Percentiles rank a stretch among this genome's conserved stretches.
These are phyloP conservation scores for Coelopa frigida DNA, from an alignment of 1,140 invertebrate species.

Conservation along the genomic window DNA sequence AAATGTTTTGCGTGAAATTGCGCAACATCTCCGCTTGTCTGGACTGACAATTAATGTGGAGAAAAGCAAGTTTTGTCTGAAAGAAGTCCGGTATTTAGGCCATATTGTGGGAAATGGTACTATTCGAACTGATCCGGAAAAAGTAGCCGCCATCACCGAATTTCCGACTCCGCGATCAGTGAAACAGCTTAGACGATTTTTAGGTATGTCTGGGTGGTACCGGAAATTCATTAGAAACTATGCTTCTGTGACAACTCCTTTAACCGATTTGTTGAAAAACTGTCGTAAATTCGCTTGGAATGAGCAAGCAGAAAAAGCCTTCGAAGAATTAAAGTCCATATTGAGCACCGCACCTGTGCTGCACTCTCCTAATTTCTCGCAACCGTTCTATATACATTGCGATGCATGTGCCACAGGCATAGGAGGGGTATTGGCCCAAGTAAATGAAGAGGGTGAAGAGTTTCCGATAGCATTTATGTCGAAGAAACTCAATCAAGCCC, in stretches of 20 bases:
- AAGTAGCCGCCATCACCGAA: constrained; percentile 17
- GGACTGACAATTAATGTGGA: constrained; percentile 19
- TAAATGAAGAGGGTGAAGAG: no score
- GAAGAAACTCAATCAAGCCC: no score
- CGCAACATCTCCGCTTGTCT: constrained; percentile 6
- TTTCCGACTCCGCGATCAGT: constrained; percentile 11
- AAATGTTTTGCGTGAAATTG: background rate
- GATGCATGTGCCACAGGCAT: no score
- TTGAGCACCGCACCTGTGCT: no score
- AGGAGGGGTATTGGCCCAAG: no score
- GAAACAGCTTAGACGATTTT: constrained; percentile 42
- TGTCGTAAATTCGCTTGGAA: no score
- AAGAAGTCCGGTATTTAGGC: constrained; percentile 17
- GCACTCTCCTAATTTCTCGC: no score
- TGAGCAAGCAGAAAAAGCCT: no score
- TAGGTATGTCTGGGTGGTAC: constrained; percentile 45
- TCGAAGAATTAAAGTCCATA: no score
- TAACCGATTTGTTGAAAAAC: constrained; percentile 15
- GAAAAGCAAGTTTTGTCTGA: constrained; percentile 22
- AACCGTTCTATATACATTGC: no score
- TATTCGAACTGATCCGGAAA: constrained; percentile 35
- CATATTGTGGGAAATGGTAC: constrained; percentile 21
- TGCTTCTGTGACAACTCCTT: constrained; percentile 22
- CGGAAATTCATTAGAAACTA: constrained; percentile 35
- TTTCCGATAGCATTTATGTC: no score